Conservation (phyloP, 2,888 invertebrate genomes). For the Drepanosiphum platanoidis region DNA sequence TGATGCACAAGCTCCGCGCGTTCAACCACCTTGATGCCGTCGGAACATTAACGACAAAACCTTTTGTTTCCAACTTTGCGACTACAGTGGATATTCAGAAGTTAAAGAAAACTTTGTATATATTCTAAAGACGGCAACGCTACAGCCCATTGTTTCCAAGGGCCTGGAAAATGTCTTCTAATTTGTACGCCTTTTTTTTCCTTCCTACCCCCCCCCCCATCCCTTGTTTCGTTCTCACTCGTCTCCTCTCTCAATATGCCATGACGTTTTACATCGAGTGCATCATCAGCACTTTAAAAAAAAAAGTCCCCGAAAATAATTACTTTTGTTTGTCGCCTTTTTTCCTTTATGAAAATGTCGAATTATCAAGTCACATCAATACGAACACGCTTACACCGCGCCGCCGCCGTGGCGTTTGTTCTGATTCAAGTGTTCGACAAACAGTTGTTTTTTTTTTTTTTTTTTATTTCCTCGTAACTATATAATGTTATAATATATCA, state of each 20-base stretch:
- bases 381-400: too few species aligned
- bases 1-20: slow-evolving; percentile 24
- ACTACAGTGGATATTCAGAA: slow-evolving; percentile 21
- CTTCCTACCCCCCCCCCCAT: too few species aligned
- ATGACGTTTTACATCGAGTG: slow-evolving; percentile 36
- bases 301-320: slow-evolving; percentile 33
- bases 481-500: not conserved
- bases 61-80: slow-evolving; percentile 54
- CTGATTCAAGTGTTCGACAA: slow-evolving; percentile 9
- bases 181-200: slow-evolving; percentile 33
- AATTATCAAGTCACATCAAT: slow-evolving; percentile 14
- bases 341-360: not conserved
- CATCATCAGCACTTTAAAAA: slow-evolving; percentile 17
- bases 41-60: slow-evolving; percentile 43
- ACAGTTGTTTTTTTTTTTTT: not conserved
- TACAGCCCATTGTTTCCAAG: slow-evolving; percentile 46
- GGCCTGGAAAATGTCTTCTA: slow-evolving; percentile 45
- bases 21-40: slow-evolving; percentile 30
- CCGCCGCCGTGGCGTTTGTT: not conserved
- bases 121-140: slow-evolving; percentile 32
- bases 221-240: not conserved
- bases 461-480: not conserved
- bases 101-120: slow-evolving; percentile 55
- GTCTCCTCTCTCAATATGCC: not conserved
- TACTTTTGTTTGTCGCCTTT: slow-evolving; percentile 26